Conservation (phyloP, 2,797 vertebrate species). For the Eurystomus glaucurus region DNA sequence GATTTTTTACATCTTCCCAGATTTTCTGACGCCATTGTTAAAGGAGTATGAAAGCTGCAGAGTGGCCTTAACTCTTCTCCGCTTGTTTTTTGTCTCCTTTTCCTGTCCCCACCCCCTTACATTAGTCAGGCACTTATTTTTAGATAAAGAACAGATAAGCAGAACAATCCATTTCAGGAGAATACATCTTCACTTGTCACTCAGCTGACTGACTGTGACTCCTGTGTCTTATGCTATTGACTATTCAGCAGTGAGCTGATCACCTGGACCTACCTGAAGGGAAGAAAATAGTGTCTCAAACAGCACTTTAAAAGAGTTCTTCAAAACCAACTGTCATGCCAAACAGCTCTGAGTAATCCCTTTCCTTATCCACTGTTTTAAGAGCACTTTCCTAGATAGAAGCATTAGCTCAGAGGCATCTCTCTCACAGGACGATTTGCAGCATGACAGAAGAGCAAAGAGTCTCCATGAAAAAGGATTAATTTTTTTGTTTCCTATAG, state of each 20-base stretch:
- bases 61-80: constrained; percentile 28
- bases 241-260: constrained; percentile 22
- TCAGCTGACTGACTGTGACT: constrained; percentile 59
- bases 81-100: background rate
- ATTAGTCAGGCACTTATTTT: constrained; percentile 67
- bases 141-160: constrained; percentile 62
- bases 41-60: constrained; percentile 13
- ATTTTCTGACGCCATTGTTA: background rate
- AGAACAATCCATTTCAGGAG: constrained; percentile 53
- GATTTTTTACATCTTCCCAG: background rate
- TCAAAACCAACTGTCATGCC: background rate
- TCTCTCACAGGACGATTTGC: background rate
- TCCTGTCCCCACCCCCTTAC: background rate
- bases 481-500: background rate
- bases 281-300: background rate
- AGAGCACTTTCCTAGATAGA: background rate
- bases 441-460: background rate
- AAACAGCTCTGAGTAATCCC: background rate
- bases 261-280: constrained; percentile 30
- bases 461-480: background rate
- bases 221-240: background rate
- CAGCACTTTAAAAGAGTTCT: background rate
- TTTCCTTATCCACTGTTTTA: background rate
- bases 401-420: background rate
- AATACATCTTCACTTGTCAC: constrained; percentile 68